phyloP scores from a whole-genome alignment of 1,140 invertebrate species.

The Ectropis grisescens region DNA sequence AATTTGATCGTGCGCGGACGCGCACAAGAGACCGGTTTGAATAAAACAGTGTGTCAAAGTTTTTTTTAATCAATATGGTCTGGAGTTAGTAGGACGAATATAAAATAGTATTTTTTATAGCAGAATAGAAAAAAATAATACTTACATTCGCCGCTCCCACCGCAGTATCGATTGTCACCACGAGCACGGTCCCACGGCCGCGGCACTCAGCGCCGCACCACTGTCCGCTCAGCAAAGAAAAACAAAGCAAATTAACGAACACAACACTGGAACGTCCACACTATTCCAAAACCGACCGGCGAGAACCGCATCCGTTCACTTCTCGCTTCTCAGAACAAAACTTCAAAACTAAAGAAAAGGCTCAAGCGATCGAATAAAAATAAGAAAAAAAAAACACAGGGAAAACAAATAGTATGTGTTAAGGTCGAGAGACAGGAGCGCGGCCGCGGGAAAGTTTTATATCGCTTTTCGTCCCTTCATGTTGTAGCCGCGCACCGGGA shows the following conservation, averaged over 20 bases:
- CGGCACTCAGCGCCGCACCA: too few relatives aligned
- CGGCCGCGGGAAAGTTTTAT: conserved; percentile 56
- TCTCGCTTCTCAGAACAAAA: conserved; percentile 30
- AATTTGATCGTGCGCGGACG: too few relatives aligned
- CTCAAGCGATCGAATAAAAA: conserved; percentile 12
- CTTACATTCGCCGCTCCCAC: conserved; percentile 60
- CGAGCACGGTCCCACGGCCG: conserved; percentile 41
- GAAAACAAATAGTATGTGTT: conserved; percentile 5
- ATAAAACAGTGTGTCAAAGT: too few relatives aligned
- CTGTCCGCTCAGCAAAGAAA: conserved; percentile 47
- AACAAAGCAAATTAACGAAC: conserved; percentile 54
- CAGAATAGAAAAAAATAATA: conserved; percentile 27
- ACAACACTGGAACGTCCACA: conserved; percentile 44
- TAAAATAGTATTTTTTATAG: conserved; percentile 7
- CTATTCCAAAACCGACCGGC: conserved; percentile 31
- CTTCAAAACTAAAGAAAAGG: conserved; percentile 35
- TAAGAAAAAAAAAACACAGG: conserved; percentile 1
- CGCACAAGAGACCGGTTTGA: too few relatives aligned
- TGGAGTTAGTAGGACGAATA: too few relatives aligned
- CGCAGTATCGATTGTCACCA: conserved; percentile 61
- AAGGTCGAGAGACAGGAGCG: conserved; percentile 14
- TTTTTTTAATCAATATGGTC: too few relatives aligned
- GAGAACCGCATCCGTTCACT: conserved; percentile 36
- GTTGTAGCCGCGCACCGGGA: conserved; percentile 34
- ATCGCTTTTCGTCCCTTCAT: conserved; percentile 44